A percentile compares a stretch with the other conserved stretches of the same genome.
Conservation (phyloP, 2,797 vertebrate species). For the Tenualosa thibaudeaui region DNA sequence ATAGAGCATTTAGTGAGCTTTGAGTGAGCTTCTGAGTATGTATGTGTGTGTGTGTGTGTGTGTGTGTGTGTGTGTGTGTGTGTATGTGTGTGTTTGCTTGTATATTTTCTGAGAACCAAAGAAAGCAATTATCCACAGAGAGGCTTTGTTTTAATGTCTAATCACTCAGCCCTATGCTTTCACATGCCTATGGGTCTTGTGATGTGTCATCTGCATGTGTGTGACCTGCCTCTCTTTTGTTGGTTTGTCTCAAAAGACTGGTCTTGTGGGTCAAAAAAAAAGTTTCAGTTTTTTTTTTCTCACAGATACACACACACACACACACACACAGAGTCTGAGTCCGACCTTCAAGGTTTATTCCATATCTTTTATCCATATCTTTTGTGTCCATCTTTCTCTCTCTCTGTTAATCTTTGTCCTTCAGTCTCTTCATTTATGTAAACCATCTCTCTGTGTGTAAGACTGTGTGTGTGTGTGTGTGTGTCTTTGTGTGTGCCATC, state of each 20-base stretch:
- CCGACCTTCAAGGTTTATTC: no score
- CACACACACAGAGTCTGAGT: no score
- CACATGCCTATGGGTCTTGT: conserved; percentile 1
- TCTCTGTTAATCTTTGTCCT: no score
- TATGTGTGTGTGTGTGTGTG: not conserved
- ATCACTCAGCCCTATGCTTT: not conserved
- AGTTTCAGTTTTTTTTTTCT: no score
- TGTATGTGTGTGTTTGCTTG: not conserved
- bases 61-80: not conserved
- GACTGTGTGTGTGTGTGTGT: conserved; percentile 7
- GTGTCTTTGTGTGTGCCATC: conserved; percentile 3
- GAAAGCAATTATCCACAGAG: not conserved
- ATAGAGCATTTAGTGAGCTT: no score
- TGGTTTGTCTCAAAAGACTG: no score
- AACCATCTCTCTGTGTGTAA: not conserved
- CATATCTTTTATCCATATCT: no score
- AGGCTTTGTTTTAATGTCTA: not conserved
- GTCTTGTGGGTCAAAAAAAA: no score
- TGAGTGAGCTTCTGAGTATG: not conserved
- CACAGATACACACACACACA: no score
- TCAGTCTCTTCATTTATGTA: no score
- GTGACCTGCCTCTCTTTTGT: no score
- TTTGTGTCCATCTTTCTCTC: no score
- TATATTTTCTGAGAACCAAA: not conserved
- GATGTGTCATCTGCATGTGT: not conserved